Evolutionary conservation across 1,140 invertebrate species (phyloP), one percentile per base, ranked within the genome.

Genomic region (Frieseomelitta varia): DNA sequence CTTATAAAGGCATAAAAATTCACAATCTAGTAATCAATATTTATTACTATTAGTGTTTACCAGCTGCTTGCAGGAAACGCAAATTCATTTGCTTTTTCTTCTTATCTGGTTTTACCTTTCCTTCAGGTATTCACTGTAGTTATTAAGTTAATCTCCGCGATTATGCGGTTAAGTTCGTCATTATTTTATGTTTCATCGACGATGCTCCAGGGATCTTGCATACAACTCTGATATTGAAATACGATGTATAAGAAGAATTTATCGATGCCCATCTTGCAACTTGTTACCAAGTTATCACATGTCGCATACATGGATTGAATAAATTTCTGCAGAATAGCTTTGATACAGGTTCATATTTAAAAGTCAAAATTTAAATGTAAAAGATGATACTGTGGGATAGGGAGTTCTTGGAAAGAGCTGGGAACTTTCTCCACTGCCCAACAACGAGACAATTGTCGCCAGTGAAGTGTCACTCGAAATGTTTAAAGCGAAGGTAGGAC

Each of bases 111-210:
- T 69, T 47, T 2, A 15, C 39, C 65, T 34, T 24, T 24, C 4
- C 51, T 56, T 21, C 2, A 12, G 21, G 34, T 67, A 34, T 39
- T 63, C 63, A 4, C 6, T 63, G 21, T 39, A 27, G 34, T n/a
- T 69, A 83, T 88, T 88, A 88, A 88, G 72, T 77, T 88, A 83
- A 89, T 89, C 56, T 88, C 68, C 24, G 24, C 51, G 76, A 88
- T 86, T 83, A 86, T 83, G 58, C 34, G 61, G 69, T 53, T 74
- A 47, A 47, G 6, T 47, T 47, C 75, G 73, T 75, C 86, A 75
- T 78, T 76, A 87, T 75, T 81, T 85, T 68, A 85, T 81, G 74
- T 87, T 87, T 75, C 71, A 88, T 87, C 76, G 75, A 39, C 34
- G 56, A 4, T n/a, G 15, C 61, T 68, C 61, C 30, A 67, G 30